Evolutionary conservation across 1,140 invertebrate species (phyloP).

Genomic region (Heliconius eleuchia): DNA sequence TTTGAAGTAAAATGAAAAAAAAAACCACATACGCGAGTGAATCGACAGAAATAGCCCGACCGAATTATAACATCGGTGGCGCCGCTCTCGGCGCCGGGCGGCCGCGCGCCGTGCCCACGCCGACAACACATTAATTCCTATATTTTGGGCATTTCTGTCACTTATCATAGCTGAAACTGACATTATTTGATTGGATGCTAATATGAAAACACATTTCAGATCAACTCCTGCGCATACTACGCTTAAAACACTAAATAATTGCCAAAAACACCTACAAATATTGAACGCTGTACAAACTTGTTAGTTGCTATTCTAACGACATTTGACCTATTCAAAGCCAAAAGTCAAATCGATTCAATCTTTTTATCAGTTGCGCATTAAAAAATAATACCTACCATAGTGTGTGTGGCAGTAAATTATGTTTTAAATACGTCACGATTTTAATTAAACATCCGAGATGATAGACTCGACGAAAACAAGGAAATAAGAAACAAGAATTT

Average conservation of each 20-base stretch:
- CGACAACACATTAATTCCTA: conserved; percentile 33
- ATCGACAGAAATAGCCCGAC: conserved; percentile 74
- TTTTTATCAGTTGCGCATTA: conserved; percentile 12
- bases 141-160: conserved; percentile 20
- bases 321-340: neutral
- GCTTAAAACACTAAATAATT: neutral
- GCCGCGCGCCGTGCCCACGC: conserved; percentile 61
- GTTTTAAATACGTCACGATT: conserved; percentile 8
- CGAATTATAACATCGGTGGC: conserved; percentile 75
- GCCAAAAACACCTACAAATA: neutral
- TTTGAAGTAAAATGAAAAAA: conserved; percentile 22
- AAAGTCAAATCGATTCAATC: conserved; percentile 13
- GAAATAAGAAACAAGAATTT: conserved; percentile 39
- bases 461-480: conserved; percentile 30
- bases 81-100: conserved; percentile 69
- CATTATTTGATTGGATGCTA: neutral
- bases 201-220: neutral
- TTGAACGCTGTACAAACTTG: neutral
- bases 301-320: neutral
- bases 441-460: conserved; percentile 13
- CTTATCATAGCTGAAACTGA: neutral
- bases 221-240: neutral
- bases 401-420: conserved; percentile 16
- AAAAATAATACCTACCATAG: neutral
- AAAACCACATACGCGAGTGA: conserved; percentile 58